Evolutionary conservation across 1,140 invertebrate genomes (phyloP), one percentile per base, ranked within the genome.

Genomic region (Trachymyrmex cornetzi): DNA sequence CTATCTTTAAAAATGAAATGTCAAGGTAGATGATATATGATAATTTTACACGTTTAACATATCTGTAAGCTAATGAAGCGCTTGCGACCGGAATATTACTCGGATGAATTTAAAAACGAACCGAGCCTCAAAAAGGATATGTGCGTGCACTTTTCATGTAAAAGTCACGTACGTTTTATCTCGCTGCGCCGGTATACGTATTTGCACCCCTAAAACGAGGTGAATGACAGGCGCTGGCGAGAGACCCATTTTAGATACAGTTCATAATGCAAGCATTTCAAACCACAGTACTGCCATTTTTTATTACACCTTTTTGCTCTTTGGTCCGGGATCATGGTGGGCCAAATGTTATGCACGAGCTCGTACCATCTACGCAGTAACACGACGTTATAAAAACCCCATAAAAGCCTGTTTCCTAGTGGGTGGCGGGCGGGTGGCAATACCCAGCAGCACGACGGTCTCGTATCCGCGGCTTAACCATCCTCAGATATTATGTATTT

Each of bases 401-500:
- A 89, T 93, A 93, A 93, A 93, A 90, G 88, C 81, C 84, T 38
- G 79, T 87, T 90, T 87, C 77, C 75, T 71, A 71, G 63, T 81
- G 74, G 69, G 57, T 34, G 55, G 66, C 48, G 69, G 71, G 50
- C 77, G 74, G 69, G 53, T 66, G 50, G 61, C 61, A 88, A 86
- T 72, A 44, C n/a, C 81, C 19, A 38, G 53, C 55, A 30, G 66
- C 61, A 50, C 38, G 38, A 53, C 63, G 30, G 34, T 7, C 44
- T 85, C 72, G 53, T 77, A 87, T 72, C 85, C 88, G 50, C 80
- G 82, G 91, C 88, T 93, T 93, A 92, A 93, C 88, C 88, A 87
- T 91, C 89, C 91, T 92, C 87, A 88, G 89, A 90, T 88, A 91
- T 92, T 93, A 93, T 88, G 88, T 91, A 92, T 93, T 93, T 93